Base-by-base conservation (phyloP, 2,888 invertebrate genomes). In the Drosophila ezoana region DNA sequence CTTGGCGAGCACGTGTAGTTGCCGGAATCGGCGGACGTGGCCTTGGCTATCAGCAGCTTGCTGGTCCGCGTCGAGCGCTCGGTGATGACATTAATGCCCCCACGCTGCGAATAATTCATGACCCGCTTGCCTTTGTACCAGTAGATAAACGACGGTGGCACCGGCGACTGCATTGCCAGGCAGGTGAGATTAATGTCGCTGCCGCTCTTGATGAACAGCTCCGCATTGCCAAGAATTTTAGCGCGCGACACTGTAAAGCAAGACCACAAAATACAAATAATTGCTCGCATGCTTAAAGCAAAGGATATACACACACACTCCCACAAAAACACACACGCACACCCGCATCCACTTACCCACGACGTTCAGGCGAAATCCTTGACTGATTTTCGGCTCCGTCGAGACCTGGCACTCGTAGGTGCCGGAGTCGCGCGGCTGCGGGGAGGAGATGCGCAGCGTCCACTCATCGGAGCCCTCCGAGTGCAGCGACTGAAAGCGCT, bases 181-280 rank as follows among this genome's bases (percentile, higher is more conserved):
- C 97, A 97, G 90, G 97, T 97, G 93, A 98, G 94, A 94, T 97
- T 97, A 93, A 98, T 97, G 94, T 97, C 97, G 91, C 97, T 97
- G 87, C 97, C 97, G 91, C 96, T 97, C 92, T 96, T 96, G 93
- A 97, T 96, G 94, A 96, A 97, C 91, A 97, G 94, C 93, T 97
- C 97, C 45, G 96, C 94, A 90, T 96, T 97, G 54, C 97, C 97
- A 91, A 96, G 94, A 91, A 97, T 97, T 94, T 96, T 96, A 83
- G 97, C 97, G 92, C 96, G 96, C 89, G 97, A 97, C 92, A 97
- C 97, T 97, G 94, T 48, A 81, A 77, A 63, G 58, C 60, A 72
- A 62, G 67, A 72, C 68, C 78, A 40, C 74, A 76, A 60, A 68
- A 78, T 58, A 78, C 78, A 77, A 78, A 81, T 78, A 78, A 80